Evolutionary conservation across 2,113 vertebrate genomes (phyloP).

Genomic region (Monarcha castaneiventris): DNA sequence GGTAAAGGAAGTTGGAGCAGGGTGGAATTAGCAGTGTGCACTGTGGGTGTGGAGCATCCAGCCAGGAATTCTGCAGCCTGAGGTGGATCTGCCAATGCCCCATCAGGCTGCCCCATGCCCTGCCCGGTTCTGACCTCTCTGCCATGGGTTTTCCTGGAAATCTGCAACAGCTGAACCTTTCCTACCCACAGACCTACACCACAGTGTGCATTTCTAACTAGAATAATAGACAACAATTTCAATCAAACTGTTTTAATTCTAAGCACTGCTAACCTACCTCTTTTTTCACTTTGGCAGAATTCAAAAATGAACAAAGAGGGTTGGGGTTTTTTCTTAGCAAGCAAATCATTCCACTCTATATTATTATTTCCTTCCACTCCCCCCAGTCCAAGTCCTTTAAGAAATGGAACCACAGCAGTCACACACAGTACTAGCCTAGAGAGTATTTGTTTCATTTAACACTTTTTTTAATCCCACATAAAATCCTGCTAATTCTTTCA

Average conservation of each 20-base stretch:
- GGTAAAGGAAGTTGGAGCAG: background rate
- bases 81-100: background rate
- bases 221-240: background rate
- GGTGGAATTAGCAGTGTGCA: background rate
- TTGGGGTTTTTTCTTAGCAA: background rate
- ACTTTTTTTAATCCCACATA: background rate
- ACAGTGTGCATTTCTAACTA: background rate
- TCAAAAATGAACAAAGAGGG: background rate
- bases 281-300: background rate
- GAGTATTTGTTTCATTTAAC: background rate
- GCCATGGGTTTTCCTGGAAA: background rate
- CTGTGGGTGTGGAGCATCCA: background rate
- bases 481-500: background rate
- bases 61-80: background rate
- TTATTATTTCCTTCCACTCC: background rate
- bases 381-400: background rate
- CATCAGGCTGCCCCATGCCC: background rate
- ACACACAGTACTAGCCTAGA: background rate
- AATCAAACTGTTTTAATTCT: background rate
- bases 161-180: background rate
- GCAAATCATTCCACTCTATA: background rate
- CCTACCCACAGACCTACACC: background rate
- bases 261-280: background rate
- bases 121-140: background rate
- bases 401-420: background rate